phyloP scores from a whole-genome alignment of 2,888 invertebrate genomes.

The Zonitis immaculata region DNA sequence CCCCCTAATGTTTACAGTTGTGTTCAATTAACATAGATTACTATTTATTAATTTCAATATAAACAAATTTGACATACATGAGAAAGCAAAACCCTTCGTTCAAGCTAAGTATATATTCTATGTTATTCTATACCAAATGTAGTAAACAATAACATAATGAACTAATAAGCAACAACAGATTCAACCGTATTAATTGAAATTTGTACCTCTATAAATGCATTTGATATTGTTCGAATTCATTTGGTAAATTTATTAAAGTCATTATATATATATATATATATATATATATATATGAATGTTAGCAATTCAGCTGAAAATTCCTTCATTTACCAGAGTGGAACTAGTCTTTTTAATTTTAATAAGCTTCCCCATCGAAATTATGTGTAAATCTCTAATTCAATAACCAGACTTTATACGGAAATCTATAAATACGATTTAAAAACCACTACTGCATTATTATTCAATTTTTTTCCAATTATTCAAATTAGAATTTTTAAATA shows the following conservation, averaged over 20 bases:
- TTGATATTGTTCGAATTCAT: conserved; percentile 1
- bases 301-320: too few species aligned
- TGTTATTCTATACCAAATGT: conserved; percentile 21
- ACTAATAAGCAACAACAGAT: conserved; percentile 20
- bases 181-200: conserved; percentile 5
- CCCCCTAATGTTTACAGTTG: conserved; percentile 12
- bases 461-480: not conserved
- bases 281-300: too few species aligned
- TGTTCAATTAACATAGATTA: conserved; percentile 19
- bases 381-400: too few species aligned
- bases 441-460: too few species aligned
- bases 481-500: not conserved
- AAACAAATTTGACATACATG: conserved; percentile 23
- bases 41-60: conserved; percentile 20
- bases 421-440: too few species aligned
- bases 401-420: too few species aligned
- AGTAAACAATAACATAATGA: conserved; percentile 22
- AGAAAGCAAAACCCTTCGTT: conserved; percentile 15
- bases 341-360: too few species aligned
- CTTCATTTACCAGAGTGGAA: too few species aligned
- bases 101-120: conserved; percentile 20
- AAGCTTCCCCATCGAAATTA: too few species aligned
- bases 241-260: not conserved
- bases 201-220: conserved; percentile 1
- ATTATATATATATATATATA: too few species aligned